A percentile compares a stretch with the other conserved stretches of the same genome.
phyloP scores from a whole-genome alignment of 1,140 invertebrate species.

The Bombus huntii region DNA sequence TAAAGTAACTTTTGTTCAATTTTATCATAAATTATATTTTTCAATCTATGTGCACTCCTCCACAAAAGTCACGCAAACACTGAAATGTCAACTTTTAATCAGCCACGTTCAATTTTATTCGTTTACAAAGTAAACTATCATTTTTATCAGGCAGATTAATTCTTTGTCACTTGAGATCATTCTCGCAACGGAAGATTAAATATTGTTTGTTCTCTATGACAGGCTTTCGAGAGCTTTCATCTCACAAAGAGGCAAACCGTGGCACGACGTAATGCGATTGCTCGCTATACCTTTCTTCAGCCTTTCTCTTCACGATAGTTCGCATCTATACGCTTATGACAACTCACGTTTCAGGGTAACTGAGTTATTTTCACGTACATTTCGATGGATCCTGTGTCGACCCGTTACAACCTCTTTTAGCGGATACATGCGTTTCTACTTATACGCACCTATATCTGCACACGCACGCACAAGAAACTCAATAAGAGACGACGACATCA shows the following conservation, averaged over 20 bases:
- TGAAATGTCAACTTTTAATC: background rate
- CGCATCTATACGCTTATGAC: background rate
- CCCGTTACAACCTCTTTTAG: background rate
- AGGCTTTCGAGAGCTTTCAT: background rate
- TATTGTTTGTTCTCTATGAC: slow-evolving; percentile 8
- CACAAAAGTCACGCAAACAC: background rate
- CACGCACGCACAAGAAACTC: too few relatives aligned
- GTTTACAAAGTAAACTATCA: background rate
- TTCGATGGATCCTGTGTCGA: background rate
- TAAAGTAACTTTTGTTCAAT: background rate
- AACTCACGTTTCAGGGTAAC: background rate
- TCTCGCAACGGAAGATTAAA: background rate
- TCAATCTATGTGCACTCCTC: background rate
- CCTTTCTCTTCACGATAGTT: background rate
- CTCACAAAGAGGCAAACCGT: background rate
- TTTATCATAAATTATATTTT: background rate
- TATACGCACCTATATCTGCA: too few relatives aligned
- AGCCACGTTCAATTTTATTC: background rate
- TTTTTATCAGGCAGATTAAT: background rate
- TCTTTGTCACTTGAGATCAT: background rate
- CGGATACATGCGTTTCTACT: too few relatives aligned
- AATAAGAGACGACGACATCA: background rate
- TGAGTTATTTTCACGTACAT: background rate
- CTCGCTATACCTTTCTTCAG: background rate
- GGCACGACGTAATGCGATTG: background rate